Evolutionary conservation across 2,797 vertebrate species (phyloP), one percentile per base, ranked within the genome.

Genomic region (Aeoliscus strigatus): DNA sequence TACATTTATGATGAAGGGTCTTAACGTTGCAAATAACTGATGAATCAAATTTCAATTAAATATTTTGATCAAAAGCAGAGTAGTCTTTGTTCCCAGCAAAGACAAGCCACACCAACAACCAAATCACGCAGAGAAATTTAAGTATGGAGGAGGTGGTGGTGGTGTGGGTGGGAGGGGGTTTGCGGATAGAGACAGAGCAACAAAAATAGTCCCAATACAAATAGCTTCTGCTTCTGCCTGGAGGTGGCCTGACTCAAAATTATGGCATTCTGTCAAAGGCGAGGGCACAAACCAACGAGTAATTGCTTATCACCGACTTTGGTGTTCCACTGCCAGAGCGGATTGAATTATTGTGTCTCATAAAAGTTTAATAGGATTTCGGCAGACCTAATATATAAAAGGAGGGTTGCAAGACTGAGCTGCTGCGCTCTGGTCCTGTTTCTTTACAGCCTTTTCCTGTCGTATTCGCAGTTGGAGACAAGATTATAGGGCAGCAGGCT

Each of bases 341-440:
- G 70, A 75, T 66, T 85, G 79, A 87, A 73, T 82, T 86, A 85
- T 80, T 77, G 66, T 33, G 61, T 67, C 60, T 62, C 47, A 83
- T 87, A 74, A 79, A 84, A 77, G 33, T 85, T 84, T 84, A 81
- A 86, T 81, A 75, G 63, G 66, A 76, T 80, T 79, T 74, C 55
- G 47, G 73, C 57, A 39, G 60, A 32, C 14, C 49, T 78, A 48
- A 80, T 82, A 70, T 74, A 80, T 76, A 67, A 70, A 60, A 51
- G 31, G 10, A 21, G 17, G 42, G 37, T 41, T 70, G 61, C 56
- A 53, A 52, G 64, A 51, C 34, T 32, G 46, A 58, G 66, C 39
- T 1, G 25, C 58, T 33, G 44, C 40, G 43, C 53, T 38, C 34
- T 17, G 25, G 44, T 51, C 21, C 18, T 21, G 15, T 42, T 49